phyloP scores from a whole-genome alignment of 2,113 vertebrate species.

The Eurystomus gularis region DNA sequence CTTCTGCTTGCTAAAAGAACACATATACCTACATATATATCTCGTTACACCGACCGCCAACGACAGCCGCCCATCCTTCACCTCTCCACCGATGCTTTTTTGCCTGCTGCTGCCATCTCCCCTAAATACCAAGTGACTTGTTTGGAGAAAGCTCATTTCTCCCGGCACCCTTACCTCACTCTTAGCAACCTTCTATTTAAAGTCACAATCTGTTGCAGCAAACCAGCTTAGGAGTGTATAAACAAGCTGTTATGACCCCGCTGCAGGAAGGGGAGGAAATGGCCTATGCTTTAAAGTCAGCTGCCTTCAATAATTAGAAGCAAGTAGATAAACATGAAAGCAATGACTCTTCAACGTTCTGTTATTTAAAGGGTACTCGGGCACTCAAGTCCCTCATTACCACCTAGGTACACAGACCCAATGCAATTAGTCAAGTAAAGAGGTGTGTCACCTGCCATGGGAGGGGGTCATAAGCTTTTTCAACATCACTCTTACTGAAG shows the following conservation, averaged over 20 bases:
- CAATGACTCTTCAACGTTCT: slow-evolving; percentile 10
- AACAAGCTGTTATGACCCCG: slow-evolving; percentile 11
- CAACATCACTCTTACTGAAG: background rate
- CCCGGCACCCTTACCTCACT: slow-evolving; percentile 35
- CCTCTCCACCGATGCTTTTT: background rate
- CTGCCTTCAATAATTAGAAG: slow-evolving; percentile 56
- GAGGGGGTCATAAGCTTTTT: background rate
- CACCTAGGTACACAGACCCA: background rate
- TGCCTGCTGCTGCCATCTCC: slow-evolving; percentile 45
- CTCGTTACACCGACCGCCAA: background rate
- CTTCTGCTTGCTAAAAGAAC: slow-evolving; percentile 1
- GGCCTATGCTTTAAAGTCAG: slow-evolving; percentile 58
- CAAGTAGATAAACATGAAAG: slow-evolving; percentile 31
- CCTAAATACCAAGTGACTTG: slow-evolving; percentile 40
- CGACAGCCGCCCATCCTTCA: background rate
- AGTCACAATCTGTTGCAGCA: slow-evolving; percentile 43
- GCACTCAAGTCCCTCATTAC: background rate
- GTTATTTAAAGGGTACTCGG: slow-evolving; percentile 28
- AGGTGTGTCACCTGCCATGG: background rate
- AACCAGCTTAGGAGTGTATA: background rate
- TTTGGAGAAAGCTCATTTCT: slow-evolving; percentile 24
- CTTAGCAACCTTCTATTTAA: slow-evolving; percentile 56
- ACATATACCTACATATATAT: background rate
- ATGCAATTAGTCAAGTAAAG: slow-evolving; percentile 27
- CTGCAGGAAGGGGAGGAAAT: slow-evolving; percentile 44